Evolutionary conservation across 2,113 vertebrate species (phyloP), one percentile per base, ranked within the genome.

Genomic region (Cavia aperea): DNA sequence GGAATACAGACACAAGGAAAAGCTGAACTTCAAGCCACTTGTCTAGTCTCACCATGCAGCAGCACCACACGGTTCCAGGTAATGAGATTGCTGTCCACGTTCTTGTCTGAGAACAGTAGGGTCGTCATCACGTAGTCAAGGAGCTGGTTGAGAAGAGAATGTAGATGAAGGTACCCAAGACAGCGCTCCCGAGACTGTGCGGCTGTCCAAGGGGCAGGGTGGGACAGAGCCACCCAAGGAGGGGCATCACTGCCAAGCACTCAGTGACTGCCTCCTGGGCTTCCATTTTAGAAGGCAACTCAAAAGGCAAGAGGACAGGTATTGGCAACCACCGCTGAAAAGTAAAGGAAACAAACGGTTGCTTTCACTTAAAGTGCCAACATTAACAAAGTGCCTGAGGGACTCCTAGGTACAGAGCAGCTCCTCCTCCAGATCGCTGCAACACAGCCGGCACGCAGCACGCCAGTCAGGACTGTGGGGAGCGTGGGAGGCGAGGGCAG

Each of bases 61-160:
- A 99, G 97, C 84, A 99, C 99, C 68, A 99, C 99, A 39, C 99
- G 98, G 97, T 99, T 99, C 99, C 99, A 99, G 0, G 99, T 97
- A 94, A 99, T 98, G 92, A 99, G 96, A 96, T 98, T 99, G 97
- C 98, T 99, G 97, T 99, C 97, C 13, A 99, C 99, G 0, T 98
- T 99, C 98, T 97, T 99, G 97, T 99, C 99, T 1, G 99, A 99
- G 97, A 99, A 99, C 65, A 99, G 98, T 84, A 99, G 97, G 0
- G 98, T 98, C 31, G 99, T 99, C 3, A 97, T 98, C 96, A 99
- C 98, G 0, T 99, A 99, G 97, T 99, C 98, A 43, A 99, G 98
- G 91, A 99, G 98, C 99, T 99, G 96, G 87, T 73, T 49, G 62
- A 87, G 23, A 96, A 90, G 63, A 77, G 81, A 58, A 36, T n/a